A percentile compares a stretch with the other conserved stretches of the same genome.
Evolutionary conservation across 1,140 invertebrate species (phyloP).

Genomic region (Xylocopa sonorina): DNA sequence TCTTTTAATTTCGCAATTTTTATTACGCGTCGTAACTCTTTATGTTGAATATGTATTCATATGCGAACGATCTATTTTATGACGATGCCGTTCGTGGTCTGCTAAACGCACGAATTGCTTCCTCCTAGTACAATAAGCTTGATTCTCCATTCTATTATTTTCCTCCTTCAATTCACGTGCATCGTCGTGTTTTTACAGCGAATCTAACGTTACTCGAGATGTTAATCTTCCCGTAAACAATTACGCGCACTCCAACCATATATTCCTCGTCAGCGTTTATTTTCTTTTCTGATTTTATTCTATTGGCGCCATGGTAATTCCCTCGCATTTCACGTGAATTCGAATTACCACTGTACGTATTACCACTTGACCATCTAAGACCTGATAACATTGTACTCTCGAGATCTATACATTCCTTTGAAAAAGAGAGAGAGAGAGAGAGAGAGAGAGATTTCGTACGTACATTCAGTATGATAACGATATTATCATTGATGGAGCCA

Average conservation of each 20-base stretch:
- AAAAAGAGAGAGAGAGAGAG: too few species aligned
- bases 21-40: neutral
- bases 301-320: neutral
- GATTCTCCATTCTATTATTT: neutral
- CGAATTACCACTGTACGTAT: too few species aligned
- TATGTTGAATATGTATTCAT: too few species aligned
- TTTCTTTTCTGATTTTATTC: neutral
- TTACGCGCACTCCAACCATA: neutral
- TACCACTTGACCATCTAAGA: too few species aligned
- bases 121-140: neutral
- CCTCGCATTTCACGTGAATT: neutral
- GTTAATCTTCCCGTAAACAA: constrained; percentile 20
- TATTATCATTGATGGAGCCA: too few species aligned
- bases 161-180: neutral
- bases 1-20: neutral
- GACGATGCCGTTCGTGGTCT: too few species aligned
- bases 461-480: too few species aligned
- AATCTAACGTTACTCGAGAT: neutral
- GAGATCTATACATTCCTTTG: too few species aligned
- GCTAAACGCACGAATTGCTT: neutral
- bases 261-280: neutral
- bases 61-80: too few species aligned
- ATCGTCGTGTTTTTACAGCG: neutral
- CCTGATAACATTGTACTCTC: too few species aligned
- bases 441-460: too few species aligned